Conservation (phyloP, 92 coral and sea anemone genomes). For the Siderastrea radians region DNA sequence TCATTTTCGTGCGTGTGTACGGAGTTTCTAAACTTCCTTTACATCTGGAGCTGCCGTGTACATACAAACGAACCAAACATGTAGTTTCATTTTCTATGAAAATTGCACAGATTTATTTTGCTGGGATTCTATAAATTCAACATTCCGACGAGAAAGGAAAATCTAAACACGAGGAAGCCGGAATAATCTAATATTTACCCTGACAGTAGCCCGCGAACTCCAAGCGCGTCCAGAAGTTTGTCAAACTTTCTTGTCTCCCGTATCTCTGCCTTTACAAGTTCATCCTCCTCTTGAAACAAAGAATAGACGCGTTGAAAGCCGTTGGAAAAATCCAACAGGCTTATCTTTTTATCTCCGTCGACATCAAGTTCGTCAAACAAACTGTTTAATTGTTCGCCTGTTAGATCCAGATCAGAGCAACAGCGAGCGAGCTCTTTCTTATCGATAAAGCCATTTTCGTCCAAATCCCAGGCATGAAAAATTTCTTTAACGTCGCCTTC, state of each 20-base stretch:
- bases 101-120: neutral
- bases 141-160: neutral
- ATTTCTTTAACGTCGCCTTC: constrained; percentile 71
- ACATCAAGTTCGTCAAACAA: constrained; percentile 87
- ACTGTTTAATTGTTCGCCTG: constrained; percentile 67
- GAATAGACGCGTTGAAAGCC: constrained; percentile 86
- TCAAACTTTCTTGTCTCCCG: constrained; percentile 77
- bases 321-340: constrained; percentile 80
- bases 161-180: neutral
- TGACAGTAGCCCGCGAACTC: constrained; percentile 76
- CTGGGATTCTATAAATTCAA: no score
- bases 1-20: neutral
- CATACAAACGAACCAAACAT: neutral
- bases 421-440: constrained; percentile 77
- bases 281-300: constrained; percentile 70
- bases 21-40: no score
- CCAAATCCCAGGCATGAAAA: constrained; percentile 82
- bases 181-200: constrained; percentile 69
- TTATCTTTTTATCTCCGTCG: constrained; percentile 91
- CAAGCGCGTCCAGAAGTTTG: constrained; percentile 84
- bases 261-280: constrained; percentile 42
- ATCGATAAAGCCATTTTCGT: constrained; percentile 88
- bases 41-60: no score
- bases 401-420: constrained; percentile 84
- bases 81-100: neutral